A percentile compares a stretch with the other conserved stretches of the same genome.
Conservation (phyloP, 2,888 invertebrate species). For the Camponotus fellah region DNA sequence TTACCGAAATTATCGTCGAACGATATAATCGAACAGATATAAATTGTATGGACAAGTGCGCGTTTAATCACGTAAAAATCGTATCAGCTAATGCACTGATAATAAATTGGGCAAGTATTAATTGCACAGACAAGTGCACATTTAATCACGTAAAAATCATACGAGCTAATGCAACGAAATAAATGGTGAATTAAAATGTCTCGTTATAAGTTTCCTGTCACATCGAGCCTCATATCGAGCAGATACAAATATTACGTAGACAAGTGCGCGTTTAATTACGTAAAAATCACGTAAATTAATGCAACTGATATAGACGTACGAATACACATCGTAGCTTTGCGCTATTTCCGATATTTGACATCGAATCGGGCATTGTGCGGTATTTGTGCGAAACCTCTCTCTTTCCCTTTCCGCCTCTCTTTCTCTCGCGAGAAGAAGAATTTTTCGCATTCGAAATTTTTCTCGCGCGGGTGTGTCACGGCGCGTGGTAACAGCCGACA, state of each 20-base stretch:
- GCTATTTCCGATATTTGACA: constrained; percentile 19
- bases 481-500: constrained; percentile 44
- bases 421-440: neutral
- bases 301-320: constrained; percentile 3
- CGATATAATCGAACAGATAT: neutral
- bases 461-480: constrained; percentile 38
- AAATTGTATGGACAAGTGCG: constrained; percentile 28
- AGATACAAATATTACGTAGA: constrained; percentile 20
- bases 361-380: neutral
- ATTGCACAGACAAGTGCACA: constrained; percentile 24
- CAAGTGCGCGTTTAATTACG: constrained; percentile 42
- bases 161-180: constrained; percentile 39
- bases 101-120: constrained; percentile 42
- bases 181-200: constrained; percentile 40
- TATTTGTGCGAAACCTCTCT: neutral
- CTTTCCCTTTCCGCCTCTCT: neutral
- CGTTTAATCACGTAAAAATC: constrained; percentile 42
- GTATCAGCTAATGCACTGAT: constrained; percentile 11
- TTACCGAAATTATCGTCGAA: constrained; percentile 17
- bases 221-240: constrained; percentile 23
- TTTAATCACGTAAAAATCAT: constrained; percentile 38
- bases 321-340: neutral
- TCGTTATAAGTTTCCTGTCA: constrained; percentile 25
- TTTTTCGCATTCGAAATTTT: constrained; percentile 21
- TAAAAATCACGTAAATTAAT: constrained; percentile 32